A percentile compares a stretch with the other conserved stretches of the same genome.
phyloP scores from a whole-genome alignment of 2,113 vertebrate genomes.

The Phalacrocorax aristotelis region DNA sequence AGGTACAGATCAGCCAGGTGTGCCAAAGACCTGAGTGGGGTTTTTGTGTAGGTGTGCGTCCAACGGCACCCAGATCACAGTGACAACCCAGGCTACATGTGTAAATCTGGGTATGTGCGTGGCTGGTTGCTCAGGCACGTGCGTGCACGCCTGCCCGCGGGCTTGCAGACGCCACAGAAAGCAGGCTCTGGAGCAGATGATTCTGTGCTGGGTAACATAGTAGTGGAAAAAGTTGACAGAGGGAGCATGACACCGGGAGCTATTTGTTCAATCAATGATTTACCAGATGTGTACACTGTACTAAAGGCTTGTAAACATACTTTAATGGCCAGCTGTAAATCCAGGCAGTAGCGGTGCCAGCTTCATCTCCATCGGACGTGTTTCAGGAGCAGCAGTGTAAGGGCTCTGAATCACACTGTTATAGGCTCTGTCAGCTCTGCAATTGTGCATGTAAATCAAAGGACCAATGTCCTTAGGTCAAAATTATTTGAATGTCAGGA shows the following conservation, averaged over 20 bases:
- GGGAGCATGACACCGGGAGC: constrained; percentile 6
- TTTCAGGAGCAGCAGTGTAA: background rate
- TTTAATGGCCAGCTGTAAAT: constrained; percentile 64
- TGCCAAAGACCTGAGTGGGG: background rate
- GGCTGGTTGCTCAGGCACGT: accelerated
- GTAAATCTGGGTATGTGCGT: accelerated
- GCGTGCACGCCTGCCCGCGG: accelerated
- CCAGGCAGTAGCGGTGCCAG: constrained; percentile 21
- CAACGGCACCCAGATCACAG: accelerated
- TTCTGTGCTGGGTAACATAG: background rate
- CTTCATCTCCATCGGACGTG: background rate
- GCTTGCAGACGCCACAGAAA: background rate
- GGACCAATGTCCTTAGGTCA: background rate
- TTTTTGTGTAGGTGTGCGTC: background rate
- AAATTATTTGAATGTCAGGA: background rate
- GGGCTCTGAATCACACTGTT: constrained; percentile 17
- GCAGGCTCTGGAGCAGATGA: background rate
- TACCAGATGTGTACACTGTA: constrained; percentile 52
- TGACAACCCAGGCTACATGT: accelerated
- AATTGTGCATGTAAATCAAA: constrained; percentile 18
- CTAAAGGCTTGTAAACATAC: constrained; percentile 59
- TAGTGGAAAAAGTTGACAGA: background rate
- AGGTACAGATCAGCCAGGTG: background rate
- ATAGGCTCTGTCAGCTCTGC: constrained; percentile 18
- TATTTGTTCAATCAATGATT: constrained; percentile 49